Evolutionary conservation across 2,113 vertebrate genomes (phyloP).

Genomic region (Dromas ardeola): DNA sequence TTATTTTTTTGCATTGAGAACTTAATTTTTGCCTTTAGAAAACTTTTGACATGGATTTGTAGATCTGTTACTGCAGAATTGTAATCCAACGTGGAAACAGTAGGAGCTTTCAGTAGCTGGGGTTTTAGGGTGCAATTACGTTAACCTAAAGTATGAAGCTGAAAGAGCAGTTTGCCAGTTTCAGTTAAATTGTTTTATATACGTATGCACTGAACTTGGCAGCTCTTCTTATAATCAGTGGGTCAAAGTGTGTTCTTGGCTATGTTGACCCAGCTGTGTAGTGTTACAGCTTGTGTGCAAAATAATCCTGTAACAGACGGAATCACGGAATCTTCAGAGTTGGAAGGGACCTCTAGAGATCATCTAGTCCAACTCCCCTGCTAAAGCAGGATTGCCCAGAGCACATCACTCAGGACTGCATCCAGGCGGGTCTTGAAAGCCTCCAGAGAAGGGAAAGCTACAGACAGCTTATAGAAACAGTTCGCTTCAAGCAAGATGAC

Average conservation of each 20-base stretch:
- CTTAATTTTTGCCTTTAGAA: neutral
- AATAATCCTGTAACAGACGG: neutral
- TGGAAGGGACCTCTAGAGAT: no score
- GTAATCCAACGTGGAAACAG: neutral
- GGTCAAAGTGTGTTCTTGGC: neutral
- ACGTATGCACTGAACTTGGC: neutral
- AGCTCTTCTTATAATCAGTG: neutral
- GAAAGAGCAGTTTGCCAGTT: neutral
- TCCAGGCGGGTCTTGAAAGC: no score
- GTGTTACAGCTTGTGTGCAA: conserved; percentile 1
- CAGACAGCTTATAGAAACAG: neutral
- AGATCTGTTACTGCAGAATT: neutral
- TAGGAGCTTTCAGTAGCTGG: neutral
- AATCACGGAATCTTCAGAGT: no score
- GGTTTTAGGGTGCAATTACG: neutral
- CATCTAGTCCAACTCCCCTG: no score
- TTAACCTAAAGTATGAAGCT: neutral
- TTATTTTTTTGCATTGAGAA: neutral
- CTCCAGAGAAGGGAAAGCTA: no score
- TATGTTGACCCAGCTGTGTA: conserved; percentile 18
- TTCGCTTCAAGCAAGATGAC: neutral
- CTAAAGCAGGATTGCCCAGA: no score
- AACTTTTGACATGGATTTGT: neutral
- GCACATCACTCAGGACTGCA: no score
- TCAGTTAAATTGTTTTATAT: neutral